Evolutionary conservation across 2,888 invertebrate genomes (phyloP), one percentile per base, ranked within the genome.

Genomic region (Tenthredo scrophulariae): DNA sequence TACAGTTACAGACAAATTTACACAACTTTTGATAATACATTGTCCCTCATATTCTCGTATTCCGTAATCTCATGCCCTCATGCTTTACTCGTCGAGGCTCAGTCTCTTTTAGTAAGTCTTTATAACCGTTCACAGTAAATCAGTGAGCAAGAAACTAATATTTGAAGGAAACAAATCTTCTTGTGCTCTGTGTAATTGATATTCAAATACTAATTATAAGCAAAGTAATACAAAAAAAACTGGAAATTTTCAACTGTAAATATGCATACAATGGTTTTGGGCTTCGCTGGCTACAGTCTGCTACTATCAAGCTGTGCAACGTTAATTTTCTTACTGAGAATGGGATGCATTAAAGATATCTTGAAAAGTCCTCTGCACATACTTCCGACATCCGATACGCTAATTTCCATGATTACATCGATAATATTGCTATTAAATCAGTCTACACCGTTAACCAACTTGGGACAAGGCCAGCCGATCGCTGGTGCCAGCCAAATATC

Each of bases 381-480:
- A 33, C 86, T 92, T 15, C 87, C 90, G 58, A 87, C 88, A 29
- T 92, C 92, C n/a, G 91, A 92, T 74, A 87, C 89, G 65, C 79
- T 92, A 10, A 91, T 89, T 84, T 88, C 89, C 33, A 62, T 88
- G 10, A 79, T 87, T 4, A 88, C 88, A 50, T 88, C 87, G 58
- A 83, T 89, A 74, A 80, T 88, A 83, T 85, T 90, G 67, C 86
- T 90, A 13, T 29, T 87, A 1, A 89, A 88, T 86, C 86, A 87
- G 22, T 85, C 86, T 77, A 70, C 15, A 29, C 43, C 50, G 65
- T 43, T 80, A 22, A 50, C 29, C 46, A 37, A 72, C 86, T 29
- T 75, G 33, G 37, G 79, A 80, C 22, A 50, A 86, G 26, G 85
- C 29, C 13, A 67, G 75, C 84, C 18, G 33, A 43, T 65, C 10